These are phyloP conservation scores for Eleginops maclovinus DNA, from an alignment of 2,113 vertebrate species.

Conservation along the genomic window DNA sequence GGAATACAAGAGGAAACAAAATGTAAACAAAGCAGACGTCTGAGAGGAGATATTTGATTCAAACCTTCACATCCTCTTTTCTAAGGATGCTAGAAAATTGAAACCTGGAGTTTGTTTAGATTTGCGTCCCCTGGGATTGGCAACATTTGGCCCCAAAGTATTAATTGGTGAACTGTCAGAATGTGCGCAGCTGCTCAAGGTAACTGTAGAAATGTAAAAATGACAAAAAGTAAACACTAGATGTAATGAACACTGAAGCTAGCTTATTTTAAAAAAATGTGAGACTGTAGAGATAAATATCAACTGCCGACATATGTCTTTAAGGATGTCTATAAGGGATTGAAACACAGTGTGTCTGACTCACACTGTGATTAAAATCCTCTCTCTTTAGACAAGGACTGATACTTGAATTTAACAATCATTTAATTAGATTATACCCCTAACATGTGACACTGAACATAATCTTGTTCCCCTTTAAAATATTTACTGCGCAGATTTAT, in stretches of 20 bases:
- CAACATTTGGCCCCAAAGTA: conserved; percentile 75
- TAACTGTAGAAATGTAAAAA: conserved; percentile 46
- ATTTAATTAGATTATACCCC: conserved; percentile 74
- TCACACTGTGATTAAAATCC: conserved; percentile 57
- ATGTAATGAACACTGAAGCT: conserved; percentile 15
- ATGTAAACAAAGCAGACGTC: conserved; percentile 80
- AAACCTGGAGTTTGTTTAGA: conserved; percentile 79
- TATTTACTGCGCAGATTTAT: conserved; percentile 74
- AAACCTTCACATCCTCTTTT: conserved; percentile 76
- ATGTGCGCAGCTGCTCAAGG: conserved; percentile 68
- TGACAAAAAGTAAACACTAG: conserved; percentile 35
- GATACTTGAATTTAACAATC: conserved; percentile 61
- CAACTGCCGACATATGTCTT: conserved; percentile 6
- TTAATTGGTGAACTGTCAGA: conserved; percentile 71
- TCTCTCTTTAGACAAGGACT: conserved; percentile 37
- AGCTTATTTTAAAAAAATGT: conserved; percentile 12
- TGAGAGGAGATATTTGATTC: conserved; percentile 78
- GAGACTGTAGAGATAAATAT: conserved; percentile 16
- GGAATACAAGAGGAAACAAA: conserved; percentile 71
- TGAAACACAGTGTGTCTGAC: conserved; percentile 49
- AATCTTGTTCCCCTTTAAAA: conserved; percentile 65
- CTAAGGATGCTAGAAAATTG: conserved; percentile 74
- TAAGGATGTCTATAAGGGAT: conserved; percentile 28
- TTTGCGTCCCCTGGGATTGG: conserved; percentile 67
- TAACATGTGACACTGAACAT: conserved; percentile 54